Conservation (phyloP, 2,888 invertebrate species). For the Noctua comes region DNA sequence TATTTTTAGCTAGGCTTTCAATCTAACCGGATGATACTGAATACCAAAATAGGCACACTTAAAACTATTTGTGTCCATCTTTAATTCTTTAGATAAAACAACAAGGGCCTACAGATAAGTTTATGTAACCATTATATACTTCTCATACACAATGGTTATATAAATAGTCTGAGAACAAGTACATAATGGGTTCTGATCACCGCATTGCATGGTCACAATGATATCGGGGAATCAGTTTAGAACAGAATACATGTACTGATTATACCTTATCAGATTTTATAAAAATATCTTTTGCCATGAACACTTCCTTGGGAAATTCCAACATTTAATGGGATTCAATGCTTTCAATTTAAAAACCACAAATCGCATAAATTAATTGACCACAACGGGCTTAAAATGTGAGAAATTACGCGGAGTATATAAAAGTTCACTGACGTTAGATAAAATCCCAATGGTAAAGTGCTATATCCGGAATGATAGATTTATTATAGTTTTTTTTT, state of each 20-base stretch:
- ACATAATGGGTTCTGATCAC: slow-evolving; percentile 45
- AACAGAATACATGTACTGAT: slow-evolving; percentile 19
- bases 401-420: neutral
- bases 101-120: slow-evolving; percentile 19
- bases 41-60: neutral
- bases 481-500: neutral
- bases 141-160: slow-evolving; percentile 44
- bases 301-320: slow-evolving; percentile 12
- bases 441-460: slow-evolving; percentile 2
- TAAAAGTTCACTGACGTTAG: neutral
- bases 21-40: neutral
- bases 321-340: neutral
- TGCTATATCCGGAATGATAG: neutral
- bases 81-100: slow-evolving; percentile 19
- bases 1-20: neutral
- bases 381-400: slow-evolving; percentile 24
- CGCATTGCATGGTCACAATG: slow-evolving; percentile 58
- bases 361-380: slow-evolving; percentile 8
- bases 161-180: slow-evolving; percentile 57
- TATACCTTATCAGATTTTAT: slow-evolving; percentile 39
- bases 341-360: neutral
- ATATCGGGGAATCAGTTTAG: slow-evolving; percentile 46
- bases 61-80: neutral
- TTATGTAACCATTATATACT: slow-evolving; percentile 9
- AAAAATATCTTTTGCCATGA: slow-evolving; percentile 28